phyloP scores from a whole-genome alignment of 2,888 invertebrate species.

The Drosophila ustulata region DNA sequence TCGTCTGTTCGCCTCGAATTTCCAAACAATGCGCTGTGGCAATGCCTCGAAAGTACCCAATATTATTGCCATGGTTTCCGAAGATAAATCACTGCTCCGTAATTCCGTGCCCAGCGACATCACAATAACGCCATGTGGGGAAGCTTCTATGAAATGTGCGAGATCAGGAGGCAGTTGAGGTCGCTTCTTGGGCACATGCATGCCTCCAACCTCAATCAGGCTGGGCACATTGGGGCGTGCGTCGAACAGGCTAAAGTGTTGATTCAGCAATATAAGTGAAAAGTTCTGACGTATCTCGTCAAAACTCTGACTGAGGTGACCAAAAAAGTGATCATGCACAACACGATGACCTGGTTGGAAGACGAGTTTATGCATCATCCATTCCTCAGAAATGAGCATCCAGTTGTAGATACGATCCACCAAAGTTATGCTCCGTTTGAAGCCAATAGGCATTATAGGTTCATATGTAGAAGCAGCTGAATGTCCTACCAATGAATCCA shows the following conservation, averaged over 20 bases:
- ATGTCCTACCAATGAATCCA: slow-evolving; percentile 70
- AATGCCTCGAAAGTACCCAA: slow-evolving; percentile 51
- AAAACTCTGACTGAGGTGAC: slow-evolving; percentile 52
- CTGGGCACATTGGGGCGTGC: slow-evolving; percentile 80
- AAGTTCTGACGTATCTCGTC: slow-evolving; percentile 65
- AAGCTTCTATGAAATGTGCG: slow-evolving; percentile 83
- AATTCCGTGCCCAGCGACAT: slow-evolving; percentile 85
- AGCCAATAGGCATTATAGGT: slow-evolving; percentile 60
- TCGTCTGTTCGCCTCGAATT: slow-evolving; percentile 79
- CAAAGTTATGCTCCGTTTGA: slow-evolving; percentile 72
- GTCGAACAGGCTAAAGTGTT: slow-evolving; percentile 77
- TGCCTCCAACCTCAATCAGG: slow-evolving; percentile 83
- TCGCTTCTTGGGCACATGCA: slow-evolving; percentile 78
- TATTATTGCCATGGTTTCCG: slow-evolving; percentile 56
- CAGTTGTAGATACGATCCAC: slow-evolving; percentile 80
- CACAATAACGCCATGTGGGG: slow-evolving; percentile 84
- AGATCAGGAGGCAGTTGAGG: slow-evolving; percentile 76
- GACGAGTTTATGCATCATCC: slow-evolving; percentile 57
- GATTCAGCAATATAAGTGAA: slow-evolving; percentile 80
- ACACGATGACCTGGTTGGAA: slow-evolving; percentile 63
- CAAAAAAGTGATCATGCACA: slow-evolving; percentile 64
- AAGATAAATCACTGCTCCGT: slow-evolving; percentile 63
- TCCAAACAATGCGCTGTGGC: slow-evolving; percentile 84
- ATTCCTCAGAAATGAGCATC: slow-evolving; percentile 58
- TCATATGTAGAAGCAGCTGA: slow-evolving; percentile 73